A percentile compares a stretch with the other conserved stretches of the same genome.
These are phyloP conservation scores for Brachyrhaphis roseni DNA, from an alignment of 2,797 vertebrate species.

Conservation along the genomic window DNA sequence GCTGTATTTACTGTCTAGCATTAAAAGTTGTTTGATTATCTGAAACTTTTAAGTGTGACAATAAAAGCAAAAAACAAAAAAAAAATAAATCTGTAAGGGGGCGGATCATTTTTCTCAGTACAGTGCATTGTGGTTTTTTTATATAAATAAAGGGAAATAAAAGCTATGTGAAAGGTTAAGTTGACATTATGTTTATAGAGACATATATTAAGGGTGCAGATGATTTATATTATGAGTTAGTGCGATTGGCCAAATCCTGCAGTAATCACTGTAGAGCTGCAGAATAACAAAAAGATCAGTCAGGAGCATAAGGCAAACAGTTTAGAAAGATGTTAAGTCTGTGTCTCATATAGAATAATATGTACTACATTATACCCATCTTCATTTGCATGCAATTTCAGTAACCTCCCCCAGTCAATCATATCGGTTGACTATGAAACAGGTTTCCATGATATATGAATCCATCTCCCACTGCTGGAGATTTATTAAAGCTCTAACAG, in stretches of 20 bases:
- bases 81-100: background rate
- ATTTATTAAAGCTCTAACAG: conserved; percentile 37
- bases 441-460: conserved; percentile 35
- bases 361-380: conserved; percentile 81
- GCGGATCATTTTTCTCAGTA: background rate
- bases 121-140: background rate
- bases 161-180: conserved; percentile 4
- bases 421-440: conserved; percentile 70
- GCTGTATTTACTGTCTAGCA: background rate
- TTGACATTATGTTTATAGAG: conserved; percentile 10
- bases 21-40: background rate
- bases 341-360: conserved; percentile 75
- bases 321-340: conserved; percentile 80
- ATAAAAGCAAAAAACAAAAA: background rate
- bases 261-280: conserved; percentile 78
- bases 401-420: conserved; percentile 77
- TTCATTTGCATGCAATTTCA: conserved; percentile 79
- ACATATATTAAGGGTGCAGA: background rate
- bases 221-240: conserved; percentile 66
- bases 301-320: conserved; percentile 82
- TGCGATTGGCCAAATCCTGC: conserved; percentile 80
- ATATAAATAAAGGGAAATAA: conserved; percentile 8
- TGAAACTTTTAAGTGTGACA: background rate
- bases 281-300: conserved; percentile 87
- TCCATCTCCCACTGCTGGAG: conserved; percentile 52